Percentiles rank a stretch among this genome's conserved stretches.
phyloP scores from a whole-genome alignment of 2,797 vertebrate genomes.

The Alfaro cultratus region DNA sequence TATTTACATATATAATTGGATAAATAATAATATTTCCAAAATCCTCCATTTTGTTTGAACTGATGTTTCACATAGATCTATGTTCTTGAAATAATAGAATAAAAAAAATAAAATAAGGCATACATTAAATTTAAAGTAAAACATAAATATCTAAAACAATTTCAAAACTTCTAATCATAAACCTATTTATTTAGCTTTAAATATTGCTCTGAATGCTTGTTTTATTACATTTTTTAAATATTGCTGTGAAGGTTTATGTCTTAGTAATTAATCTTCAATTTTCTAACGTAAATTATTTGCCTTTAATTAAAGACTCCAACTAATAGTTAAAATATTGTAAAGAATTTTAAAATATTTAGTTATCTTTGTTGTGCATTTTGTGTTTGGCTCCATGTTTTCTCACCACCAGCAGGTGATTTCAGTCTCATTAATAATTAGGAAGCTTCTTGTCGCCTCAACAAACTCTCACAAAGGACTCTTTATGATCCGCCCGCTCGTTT shows the following conservation, averaged over 20 bases:
- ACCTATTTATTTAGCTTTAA: not conserved
- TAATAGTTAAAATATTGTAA: too few species aligned
- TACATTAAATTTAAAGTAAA: too few species aligned
- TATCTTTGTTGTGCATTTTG: not conserved
- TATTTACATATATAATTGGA: not conserved
- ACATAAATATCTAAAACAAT: not conserved
- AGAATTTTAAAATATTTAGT: too few species aligned
- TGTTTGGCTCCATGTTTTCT: not conserved
- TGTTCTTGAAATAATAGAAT: too few species aligned
- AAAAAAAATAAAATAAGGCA: too few species aligned
- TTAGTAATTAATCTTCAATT: too few species aligned
- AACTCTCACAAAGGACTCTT: slow-evolving; percentile 22
- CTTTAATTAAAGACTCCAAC: not conserved
- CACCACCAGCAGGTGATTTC: not conserved
- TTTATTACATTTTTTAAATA: too few species aligned
- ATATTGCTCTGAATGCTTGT: too few species aligned
- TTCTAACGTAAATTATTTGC: not conserved
- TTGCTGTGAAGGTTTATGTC: too few species aligned
- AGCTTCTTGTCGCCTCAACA: slow-evolving; percentile 8
- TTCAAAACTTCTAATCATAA: not conserved
- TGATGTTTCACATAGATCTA: not conserved
- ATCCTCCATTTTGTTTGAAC: not conserved
- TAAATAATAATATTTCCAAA: not conserved
- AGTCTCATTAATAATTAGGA: slow-evolving; percentile 19
- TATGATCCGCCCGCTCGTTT: slow-evolving; percentile 13